A percentile compares a stretch with the other conserved stretches of the same genome.
Conservation (phyloP, 92 coral and sea anemone species). For the Umimayanthus chanpuru region DNA sequence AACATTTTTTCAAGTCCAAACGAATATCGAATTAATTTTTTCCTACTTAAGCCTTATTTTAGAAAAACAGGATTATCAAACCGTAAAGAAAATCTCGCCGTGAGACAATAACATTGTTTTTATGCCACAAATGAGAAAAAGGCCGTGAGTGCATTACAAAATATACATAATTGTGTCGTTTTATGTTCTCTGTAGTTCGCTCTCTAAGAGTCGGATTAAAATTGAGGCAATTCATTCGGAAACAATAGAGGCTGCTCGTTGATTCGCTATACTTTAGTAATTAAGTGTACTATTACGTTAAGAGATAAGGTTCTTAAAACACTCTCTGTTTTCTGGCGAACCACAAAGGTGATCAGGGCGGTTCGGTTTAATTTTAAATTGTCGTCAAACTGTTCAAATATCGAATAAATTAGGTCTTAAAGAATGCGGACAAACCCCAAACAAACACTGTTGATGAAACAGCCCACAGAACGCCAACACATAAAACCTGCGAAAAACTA, state of each 20-base stretch:
- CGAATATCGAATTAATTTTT: not conserved
- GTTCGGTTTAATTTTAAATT: not conserved
- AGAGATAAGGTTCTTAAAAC: not conserved
- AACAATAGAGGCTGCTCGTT: slow-evolving; percentile 8
- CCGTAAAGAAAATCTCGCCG: not conserved
- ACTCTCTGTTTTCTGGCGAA: not conserved
- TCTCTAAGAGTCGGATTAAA: slow-evolving; percentile 1
- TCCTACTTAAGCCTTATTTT: not conserved
- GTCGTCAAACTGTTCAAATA: not conserved
- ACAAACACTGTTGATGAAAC: not conserved
- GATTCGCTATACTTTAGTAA: not conserved
- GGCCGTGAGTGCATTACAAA: not conserved
- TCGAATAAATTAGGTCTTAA: slow-evolving; percentile 6
- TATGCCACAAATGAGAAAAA: not conserved
- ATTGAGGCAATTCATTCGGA: slow-evolving; percentile 15
- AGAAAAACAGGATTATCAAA: no score
- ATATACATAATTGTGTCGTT: not conserved
- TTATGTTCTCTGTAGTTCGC: slow-evolving; percentile 2
- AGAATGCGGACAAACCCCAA: slow-evolving; percentile 17
- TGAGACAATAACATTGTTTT: not conserved
- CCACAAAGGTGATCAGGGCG: not conserved
- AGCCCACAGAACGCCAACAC: not conserved
- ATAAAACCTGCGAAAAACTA: not conserved
- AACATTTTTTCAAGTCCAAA: not conserved
- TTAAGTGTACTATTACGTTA: slow-evolving; percentile 31